Evolutionary conservation across 2,113 vertebrate genomes (phyloP), one percentile per base, ranked within the genome.

Genomic region (Bungarus multicinctus): DNA sequence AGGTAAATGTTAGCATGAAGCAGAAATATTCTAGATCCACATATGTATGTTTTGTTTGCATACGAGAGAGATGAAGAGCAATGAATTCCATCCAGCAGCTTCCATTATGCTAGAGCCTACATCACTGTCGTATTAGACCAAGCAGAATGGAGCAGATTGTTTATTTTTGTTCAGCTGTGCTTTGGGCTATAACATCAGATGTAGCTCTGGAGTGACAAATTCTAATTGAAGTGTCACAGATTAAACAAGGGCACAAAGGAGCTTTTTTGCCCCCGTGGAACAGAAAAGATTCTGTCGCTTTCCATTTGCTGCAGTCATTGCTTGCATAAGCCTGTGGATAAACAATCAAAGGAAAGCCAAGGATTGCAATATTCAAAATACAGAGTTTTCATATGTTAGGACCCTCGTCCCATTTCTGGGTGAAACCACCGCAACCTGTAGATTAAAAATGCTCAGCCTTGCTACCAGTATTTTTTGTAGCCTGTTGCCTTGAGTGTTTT

Each of bases 51-150:
- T 1, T 81, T 0, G 52, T 53, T 52, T 30, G 16, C 2, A 7
- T 16, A n/a, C 53, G 10, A 90, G 25, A 58, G 58, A 43, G 60
- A 93, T 50, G 52, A 92, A 45, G 81, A 54, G 54, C 30, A 91
- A 60, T 90, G 47, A 54, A 93, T 55, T 58, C 88, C 91, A 0
- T 89, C 90, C 93, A 88, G 93, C 91, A 12, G 85, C 95, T 90
- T 94, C 87, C 90, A 0, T 93, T 89, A 88, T 39, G 30, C 90
- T 23, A 50, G 91, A 92, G 93, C 95, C 95, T 97, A 95, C 96
- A 97, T 98, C 98, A 98, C 96, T 97, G 98, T 98, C 97, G 9
- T 94, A 93, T 98, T 98, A 98, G 97, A 95, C 96, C 97, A 96
- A 97, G 97, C 96, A 96, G 96, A 97, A 96, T 85, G 93, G 96